Percentiles rank a stretch among this genome's conserved stretches.
These are phyloP conservation scores for Fragum sueziense DNA, from an alignment of 2,888 invertebrate species.

Conservation along the genomic window DNA sequence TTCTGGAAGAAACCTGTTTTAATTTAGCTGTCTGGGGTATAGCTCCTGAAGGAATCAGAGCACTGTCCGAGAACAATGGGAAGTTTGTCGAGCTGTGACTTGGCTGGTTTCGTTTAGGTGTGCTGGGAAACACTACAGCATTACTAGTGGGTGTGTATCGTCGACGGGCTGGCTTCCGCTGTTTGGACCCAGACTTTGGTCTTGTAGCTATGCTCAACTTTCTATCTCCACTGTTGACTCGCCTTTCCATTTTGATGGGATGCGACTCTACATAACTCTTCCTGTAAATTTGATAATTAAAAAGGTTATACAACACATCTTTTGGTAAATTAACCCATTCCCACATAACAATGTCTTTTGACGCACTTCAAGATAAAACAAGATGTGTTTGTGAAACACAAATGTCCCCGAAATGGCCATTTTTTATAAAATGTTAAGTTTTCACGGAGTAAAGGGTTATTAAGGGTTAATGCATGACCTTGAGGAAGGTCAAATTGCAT, in stretches of 20 bases:
- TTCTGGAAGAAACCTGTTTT: conserved; percentile 28
- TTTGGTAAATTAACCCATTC: too few relatives aligned
- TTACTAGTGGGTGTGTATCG: conserved; percentile 49
- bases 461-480: too few relatives aligned
- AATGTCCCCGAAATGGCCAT: too few relatives aligned
- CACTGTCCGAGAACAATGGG: conserved; percentile 64
- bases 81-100: conserved; percentile 60
- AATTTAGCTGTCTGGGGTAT: conserved; percentile 38
- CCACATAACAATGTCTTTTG: too few relatives aligned
- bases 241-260: conserved; percentile 14
- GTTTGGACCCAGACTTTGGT: conserved; percentile 41
- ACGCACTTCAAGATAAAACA: too few relatives aligned
- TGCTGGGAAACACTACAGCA: conserved; percentile 37
- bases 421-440: too few relatives aligned
- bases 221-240: neutral
- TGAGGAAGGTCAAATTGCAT: too few relatives aligned
- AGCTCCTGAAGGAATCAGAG: conserved; percentile 8
- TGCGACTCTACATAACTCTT: neutral
- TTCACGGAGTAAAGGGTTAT: too few relatives aligned
- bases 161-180: conserved; percentile 34
- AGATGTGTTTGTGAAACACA: too few relatives aligned
- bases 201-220: conserved; percentile 23
- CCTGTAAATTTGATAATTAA: neutral
- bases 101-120: conserved; percentile 26
- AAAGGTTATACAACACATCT: neutral